phyloP scores from a whole-genome alignment of 2,888 invertebrate species.

The Eutolmus rufibarbis region DNA sequence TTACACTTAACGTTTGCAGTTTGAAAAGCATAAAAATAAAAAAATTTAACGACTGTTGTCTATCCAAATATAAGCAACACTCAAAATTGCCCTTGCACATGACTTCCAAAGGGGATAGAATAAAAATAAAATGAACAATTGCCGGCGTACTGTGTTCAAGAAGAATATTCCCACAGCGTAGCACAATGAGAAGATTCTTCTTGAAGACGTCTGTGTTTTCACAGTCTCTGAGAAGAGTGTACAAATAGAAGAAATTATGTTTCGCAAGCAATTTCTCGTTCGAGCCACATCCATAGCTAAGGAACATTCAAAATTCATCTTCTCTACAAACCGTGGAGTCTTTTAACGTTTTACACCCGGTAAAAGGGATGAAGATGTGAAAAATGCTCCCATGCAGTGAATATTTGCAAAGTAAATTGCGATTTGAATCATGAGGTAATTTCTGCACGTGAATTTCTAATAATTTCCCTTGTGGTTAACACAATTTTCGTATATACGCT shows the following conservation, averaged over 20 bases:
- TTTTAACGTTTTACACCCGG: not conserved
- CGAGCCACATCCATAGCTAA: not conserved
- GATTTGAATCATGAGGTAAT: slow-evolving; percentile 37
- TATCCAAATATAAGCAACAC: not conserved
- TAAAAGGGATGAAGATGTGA: not conserved
- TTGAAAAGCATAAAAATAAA: not conserved
- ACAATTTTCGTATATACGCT: slow-evolving; percentile 5
- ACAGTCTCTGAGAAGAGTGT: not conserved
- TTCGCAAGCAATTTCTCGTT: not conserved
- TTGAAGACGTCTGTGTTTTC: not conserved
- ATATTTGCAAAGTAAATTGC: slow-evolving; percentile 32
- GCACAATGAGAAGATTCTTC: not conserved
- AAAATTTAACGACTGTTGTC: not conserved
- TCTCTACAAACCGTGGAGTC: not conserved
- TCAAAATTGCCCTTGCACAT: not conserved
- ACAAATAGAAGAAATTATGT: not conserved
- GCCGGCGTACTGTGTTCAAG: not conserved
- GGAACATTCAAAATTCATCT: not conserved
- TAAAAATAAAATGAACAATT: not conserved
- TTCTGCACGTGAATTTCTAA: slow-evolving; percentile 36
- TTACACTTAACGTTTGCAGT: not conserved
- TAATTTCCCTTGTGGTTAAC: slow-evolving; percentile 35
- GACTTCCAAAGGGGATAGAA: not conserved
- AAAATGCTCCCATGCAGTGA: not conserved
- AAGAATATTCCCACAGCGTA: not conserved